Evolutionary conservation across 37 sponge, comb jelly and placozoan species (phyloP), one percentile per base, ranked within the genome.

Genomic region (Geodia barretti): DNA sequence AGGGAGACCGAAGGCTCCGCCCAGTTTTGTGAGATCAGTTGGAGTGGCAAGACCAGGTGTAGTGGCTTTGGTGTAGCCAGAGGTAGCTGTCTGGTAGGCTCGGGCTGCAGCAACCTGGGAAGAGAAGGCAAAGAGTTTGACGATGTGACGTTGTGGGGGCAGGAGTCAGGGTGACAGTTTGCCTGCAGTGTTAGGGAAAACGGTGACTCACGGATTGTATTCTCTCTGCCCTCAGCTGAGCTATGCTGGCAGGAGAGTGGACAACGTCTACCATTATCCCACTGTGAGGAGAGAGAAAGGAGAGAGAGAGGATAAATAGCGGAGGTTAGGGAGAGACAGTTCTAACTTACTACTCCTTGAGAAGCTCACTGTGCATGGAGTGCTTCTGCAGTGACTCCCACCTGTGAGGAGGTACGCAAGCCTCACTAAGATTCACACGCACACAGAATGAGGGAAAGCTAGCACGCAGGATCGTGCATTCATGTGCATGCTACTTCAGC

Each of bases 161-260:
- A n/a, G 14, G 54, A 47, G 54, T 47, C 54, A 47, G 54, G 54
- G 7, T 7, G 7, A 47, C 54, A 47, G 7, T 7, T 19, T 20
- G 72, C 72, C 39, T 72, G n/a, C 72, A 21, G 72, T 75, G 24
- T n/a, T 14, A 75, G 35, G 19, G 24, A 41, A 26, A 40, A 37
- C 59, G 41, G 25, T 23, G 24, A 79, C 81, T 80, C 43, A 83
- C 89, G 21, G 70, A 71, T 62, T 88, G 93, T 8, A 92, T 81
- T 64, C 92, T 73, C 33, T 92, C 89, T 47, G 83, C 79, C 40
- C 89, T 70, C 58, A 68, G 89, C 29, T 81, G 83, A 42, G 93
- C 89, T 24, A 88, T 78, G 2, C 68, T 59, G 69, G 73, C 72
- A 2, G 89, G 89, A 74, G 79, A 81, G 14, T 70, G 65, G 1